Base-by-base conservation (phyloP, 2,888 invertebrate genomes). In the Diachrysia chrysitis region DNA sequence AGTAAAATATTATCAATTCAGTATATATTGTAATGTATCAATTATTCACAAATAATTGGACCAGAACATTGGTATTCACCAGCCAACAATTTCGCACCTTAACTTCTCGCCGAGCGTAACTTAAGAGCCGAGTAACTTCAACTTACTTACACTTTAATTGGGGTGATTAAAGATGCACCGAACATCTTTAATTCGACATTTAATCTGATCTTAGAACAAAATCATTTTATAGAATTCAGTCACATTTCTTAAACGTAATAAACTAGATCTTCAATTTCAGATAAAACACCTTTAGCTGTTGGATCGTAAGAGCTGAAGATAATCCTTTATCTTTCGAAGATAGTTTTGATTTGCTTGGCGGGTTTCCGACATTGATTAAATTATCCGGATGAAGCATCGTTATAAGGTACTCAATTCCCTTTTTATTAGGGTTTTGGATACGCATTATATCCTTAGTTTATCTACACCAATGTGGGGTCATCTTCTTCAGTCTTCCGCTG, bases 281-380 rank as follows among this genome's bases (percentile, higher is more conserved):
- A 71, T 78, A 71, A 66, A 64, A 42, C 32, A 59, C 58, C 57
- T 63, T 35, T 12, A 23, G 17, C 17, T 23, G 16, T 46, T 42
- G 54, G 55, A 71, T 71, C 23, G 32, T 54, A 68, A 58, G 53
- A 58, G 46, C 54, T 54, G 42, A 56, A 63, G 63, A 54, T 76
- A 67, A 75, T 67, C 64, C 65, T 74, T 66, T 68, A 70, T 71
- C 59, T 71, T 64, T 19, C 61, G 25, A 60, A 65, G 63, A 77
- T 77, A 77, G 77, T 77, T 77, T 76, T 67, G 73, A 76, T 76
- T 73, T 73, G 73, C 60, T 70, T 63, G 64, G 59, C 35, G 73
- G 64, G 58, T 65, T 59, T 65, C 62, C 55, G 64, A 70, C 70
- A 55, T 56, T 73, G 73, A 70, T 67, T 70, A 70, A 73, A 73